Evolutionary conservation across 1,140 invertebrate genomes (phyloP), one percentile per base, ranked within the genome.

Genomic region (Tetraneura akinire): DNA sequence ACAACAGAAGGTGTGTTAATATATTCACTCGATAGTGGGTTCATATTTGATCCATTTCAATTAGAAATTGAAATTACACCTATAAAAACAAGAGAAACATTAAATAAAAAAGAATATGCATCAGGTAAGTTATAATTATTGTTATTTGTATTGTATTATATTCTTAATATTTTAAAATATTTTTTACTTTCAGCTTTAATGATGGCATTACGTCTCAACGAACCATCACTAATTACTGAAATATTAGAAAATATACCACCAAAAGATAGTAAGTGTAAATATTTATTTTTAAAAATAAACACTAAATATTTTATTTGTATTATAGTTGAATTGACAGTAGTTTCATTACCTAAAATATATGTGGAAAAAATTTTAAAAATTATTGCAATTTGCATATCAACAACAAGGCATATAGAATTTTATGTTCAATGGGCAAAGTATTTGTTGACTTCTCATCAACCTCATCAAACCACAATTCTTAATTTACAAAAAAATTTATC

Each of bases 1-100:
- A 94, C 94, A 0, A 98, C 96, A 0, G 97, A 99, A 88, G 98
- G 97, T 8, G 88, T 99, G 1, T 86, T 98, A 2, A 88, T 98
- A 57, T 99, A 98, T 86, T 93, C 95, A 0, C 87, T 98, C 29
- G 94, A 95, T 83, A 87, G 89, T 37, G 91, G 90, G 80, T 86
- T 90, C 2, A 86, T 91, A 1, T 96, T 93, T 85, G 94, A 97
- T 88, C 96, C 96, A 0, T 96, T 94, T 85, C 89, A 94, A 62
- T 86, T 98, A 8, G 93, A 95, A 68, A 85, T 91, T 10, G 89
- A 90, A 76, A 92, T 97, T 3, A 98, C 96, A 0, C 93, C 95
- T 1, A 85, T 88, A 13, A 88, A 90, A 8, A 88, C 94, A 6
- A 89, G 88, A 82, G 85, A 90, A 71, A 89, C 89, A 1, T 85